Base-by-base conservation (phyloP, 2,888 invertebrate genomes). In the Boloria selene region DNA sequence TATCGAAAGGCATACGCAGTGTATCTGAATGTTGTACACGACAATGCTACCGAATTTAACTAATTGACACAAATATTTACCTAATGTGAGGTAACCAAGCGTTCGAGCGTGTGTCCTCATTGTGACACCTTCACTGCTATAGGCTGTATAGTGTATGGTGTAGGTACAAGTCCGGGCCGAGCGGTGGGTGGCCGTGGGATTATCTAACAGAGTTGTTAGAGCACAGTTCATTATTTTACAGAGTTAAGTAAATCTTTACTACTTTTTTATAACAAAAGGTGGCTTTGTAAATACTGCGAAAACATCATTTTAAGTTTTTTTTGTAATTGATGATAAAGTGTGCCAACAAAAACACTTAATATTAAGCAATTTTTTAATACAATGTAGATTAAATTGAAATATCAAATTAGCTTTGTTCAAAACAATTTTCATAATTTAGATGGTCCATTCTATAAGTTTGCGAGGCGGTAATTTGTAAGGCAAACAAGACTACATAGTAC, bases 21-120 rank as follows among this genome's bases (percentile, higher is more conserved):
- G n/a, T 38, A 17, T 53, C 50, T 26, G 55, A 7, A 44, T 17
- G n/a, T 38, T 7, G 61, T 56, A 31, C 26, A 38, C 53, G 38
- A 58, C 69, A 55, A 68, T 55, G 65, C 64, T 64, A 59, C 71
- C 54, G 70, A 50, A 61, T 50, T 66, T 55, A 55, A 50, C 75
- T 83, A 81, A 81, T 80, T 77, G 77, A 73, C 68, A 75, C 76
- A 79, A 84, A 84, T 81, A 83, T 81, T 82, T 77, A 75, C 79
- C 75, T 73, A 70, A 71, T 69, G 56, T 49, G 47, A 67, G 61
- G 62, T 64, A 71, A 72, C 61, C 50, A 63, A 62, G 65, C 74
- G 70, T 70, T 74, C 73, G 72, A 64, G 65, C 76, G 64, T 73
- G 65, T 76, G 65, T 74, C 74, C 71, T 45, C 42, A 16, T 51